Evolutionary conservation across 1,140 invertebrate genomes (phyloP).

Genomic region (Spodoptera litura): DNA sequence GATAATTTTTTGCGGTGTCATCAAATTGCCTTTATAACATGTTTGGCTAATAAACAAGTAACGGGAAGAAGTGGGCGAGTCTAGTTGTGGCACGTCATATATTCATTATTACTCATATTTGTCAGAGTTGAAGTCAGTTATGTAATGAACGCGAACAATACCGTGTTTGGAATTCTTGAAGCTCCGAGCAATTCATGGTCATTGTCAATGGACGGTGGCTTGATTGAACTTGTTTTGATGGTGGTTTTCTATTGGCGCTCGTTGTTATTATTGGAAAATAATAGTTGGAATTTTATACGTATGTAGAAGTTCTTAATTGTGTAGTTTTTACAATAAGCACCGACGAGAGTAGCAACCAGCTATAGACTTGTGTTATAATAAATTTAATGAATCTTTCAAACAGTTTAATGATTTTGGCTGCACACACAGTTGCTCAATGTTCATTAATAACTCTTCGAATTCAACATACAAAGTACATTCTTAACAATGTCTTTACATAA

Average conservation of each 20-base stretch:
- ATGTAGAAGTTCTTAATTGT: no score
- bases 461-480: background rate
- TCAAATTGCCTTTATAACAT: background rate
- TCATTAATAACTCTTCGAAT: no score
- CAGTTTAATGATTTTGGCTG: no score
- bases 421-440: no score
- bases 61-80: constrained; percentile 25
- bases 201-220: background rate
- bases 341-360: no score
- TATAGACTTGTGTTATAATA: no score
- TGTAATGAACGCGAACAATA: constrained; percentile 7
- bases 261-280: no score
- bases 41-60: background rate
- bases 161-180: constrained; percentile 33
- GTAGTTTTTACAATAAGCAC: no score
- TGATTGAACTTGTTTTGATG: background rate
- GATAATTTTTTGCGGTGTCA: background rate
- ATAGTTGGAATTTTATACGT: no score
- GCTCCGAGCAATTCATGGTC: constrained; percentile 13
- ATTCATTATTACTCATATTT: constrained; percentile 20
- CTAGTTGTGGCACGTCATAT: constrained; percentile 1
- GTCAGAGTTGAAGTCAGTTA: constrained; percentile 20
- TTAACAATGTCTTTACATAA: background rate
- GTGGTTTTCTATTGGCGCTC: background rate
- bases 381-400: no score